phyloP scores from a whole-genome alignment of 2,888 invertebrate species.

The Netelia inedita region DNA sequence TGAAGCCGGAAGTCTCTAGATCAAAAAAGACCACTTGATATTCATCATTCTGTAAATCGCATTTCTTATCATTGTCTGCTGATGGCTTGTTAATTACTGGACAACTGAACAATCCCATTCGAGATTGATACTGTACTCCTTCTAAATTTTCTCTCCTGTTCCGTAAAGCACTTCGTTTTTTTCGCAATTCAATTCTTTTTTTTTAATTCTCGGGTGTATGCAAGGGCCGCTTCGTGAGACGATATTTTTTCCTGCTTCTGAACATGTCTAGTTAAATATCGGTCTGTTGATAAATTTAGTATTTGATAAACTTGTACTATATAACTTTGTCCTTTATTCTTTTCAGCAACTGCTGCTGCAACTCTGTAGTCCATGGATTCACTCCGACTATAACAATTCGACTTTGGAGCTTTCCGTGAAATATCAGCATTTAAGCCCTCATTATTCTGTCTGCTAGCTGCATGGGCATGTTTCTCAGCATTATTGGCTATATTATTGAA shows the following conservation, averaged over 20 bases:
- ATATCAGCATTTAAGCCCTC: conserved; percentile 45
- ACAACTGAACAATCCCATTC: neutral
- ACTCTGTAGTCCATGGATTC: conserved; percentile 46
- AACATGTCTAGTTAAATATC: conserved; percentile 7
- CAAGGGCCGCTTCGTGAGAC: neutral
- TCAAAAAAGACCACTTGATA: too few species aligned
- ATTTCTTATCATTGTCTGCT: too few species aligned
- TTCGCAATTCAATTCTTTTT: conserved; percentile 17
- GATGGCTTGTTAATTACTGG: neutral
- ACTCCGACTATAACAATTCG: conserved; percentile 29
- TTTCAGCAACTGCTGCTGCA: conserved; percentile 50
- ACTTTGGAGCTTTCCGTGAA: conserved; percentile 47
- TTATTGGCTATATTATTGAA: conserved; percentile 23
- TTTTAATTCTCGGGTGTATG: neutral
- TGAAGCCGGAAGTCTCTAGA: too few species aligned
- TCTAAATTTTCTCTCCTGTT: conserved; percentile 3
- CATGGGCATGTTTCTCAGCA: conserved; percentile 38
- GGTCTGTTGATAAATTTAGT: conserved; percentile 17
- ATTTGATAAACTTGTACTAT: conserved; percentile 12
- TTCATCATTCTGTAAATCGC: too few species aligned
- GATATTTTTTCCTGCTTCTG: neutral
- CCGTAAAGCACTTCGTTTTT: conserved; percentile 3
- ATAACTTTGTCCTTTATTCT: conserved; percentile 49
- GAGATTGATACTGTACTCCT: conserved; percentile 9
- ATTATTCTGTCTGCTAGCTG: conserved; percentile 50